phyloP scores from a whole-genome alignment of 2,113 vertebrate species.

The Cyanoderma ruficeps region DNA sequence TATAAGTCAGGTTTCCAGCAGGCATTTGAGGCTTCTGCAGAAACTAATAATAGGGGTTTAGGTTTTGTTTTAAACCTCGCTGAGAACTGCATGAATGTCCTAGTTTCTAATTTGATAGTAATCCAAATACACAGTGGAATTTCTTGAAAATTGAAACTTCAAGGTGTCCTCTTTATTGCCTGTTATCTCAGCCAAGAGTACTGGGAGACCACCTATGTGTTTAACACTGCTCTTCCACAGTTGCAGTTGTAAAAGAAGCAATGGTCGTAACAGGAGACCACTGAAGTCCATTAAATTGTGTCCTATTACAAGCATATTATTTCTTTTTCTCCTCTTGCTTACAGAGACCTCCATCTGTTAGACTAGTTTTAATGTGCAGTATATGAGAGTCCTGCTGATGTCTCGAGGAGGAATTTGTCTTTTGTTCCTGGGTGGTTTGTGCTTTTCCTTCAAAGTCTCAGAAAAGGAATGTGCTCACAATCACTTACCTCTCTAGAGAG shows the following conservation, averaged over 20 bases:
- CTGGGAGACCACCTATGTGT: conserved; percentile 45
- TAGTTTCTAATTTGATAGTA: conserved; percentile 58
- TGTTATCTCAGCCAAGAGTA: conserved; percentile 29
- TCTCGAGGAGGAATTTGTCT: conserved; percentile 25
- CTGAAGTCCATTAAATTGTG: conserved; percentile 27
- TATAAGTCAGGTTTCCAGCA: conserved; percentile 21
- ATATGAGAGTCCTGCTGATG: conserved; percentile 10
- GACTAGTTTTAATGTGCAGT: background rate
- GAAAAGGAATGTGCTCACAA: background rate
- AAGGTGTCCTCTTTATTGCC: conserved; percentile 56
- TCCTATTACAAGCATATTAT: background rate
- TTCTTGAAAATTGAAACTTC: conserved; percentile 58
- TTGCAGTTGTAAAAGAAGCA: background rate
- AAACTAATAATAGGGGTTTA: conserved; percentile 33
- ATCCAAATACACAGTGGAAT: conserved; percentile 58
- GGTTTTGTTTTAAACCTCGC: conserved; percentile 37
- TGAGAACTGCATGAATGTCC: conserved; percentile 41
- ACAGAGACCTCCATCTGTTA: conserved; percentile 44
- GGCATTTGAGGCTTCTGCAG: conserved; percentile 17
- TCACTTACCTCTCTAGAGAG: background rate
- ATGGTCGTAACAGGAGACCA: background rate
- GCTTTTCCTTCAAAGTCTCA: conserved; percentile 17
- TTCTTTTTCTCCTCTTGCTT: conserved; percentile 44
- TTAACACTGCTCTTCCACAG: conserved; percentile 1
- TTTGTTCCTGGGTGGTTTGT: conserved; percentile 10